These are phyloP conservation scores for Spheniscus mendiculus DNA, from an alignment of 2,113 vertebrate genomes.

Conservation along the genomic window DNA sequence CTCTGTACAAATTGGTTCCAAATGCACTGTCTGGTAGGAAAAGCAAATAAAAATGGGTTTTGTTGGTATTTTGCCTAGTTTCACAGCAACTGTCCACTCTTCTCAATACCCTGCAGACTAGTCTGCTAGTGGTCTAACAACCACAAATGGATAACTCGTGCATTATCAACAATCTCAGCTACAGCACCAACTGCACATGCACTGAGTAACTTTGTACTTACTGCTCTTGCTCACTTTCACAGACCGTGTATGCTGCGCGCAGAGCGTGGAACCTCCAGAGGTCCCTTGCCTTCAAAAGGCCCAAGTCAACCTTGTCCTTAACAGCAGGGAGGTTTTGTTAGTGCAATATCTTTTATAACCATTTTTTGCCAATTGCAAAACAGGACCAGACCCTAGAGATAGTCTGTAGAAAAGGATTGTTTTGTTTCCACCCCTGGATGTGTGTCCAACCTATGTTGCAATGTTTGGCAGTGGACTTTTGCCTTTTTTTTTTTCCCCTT, in stretches of 20 bases:
- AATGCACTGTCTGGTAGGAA: not conserved
- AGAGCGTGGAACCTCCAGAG: not conserved
- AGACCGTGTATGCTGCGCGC: rapidly evolving
- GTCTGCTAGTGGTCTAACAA: not conserved
- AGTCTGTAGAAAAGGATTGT: not conserved
- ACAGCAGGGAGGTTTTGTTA: not conserved
- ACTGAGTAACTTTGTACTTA: not conserved
- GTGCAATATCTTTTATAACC: not conserved
- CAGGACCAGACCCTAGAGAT: conserved; percentile 8
- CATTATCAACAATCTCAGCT: not conserved
- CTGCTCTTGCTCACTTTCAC: not conserved
- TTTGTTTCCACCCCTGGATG: conserved; percentile 32
- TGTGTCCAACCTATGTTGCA: conserved; percentile 52
- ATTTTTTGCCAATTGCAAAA: conserved; percentile 13
- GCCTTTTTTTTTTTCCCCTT: no score
- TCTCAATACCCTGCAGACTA: not conserved
- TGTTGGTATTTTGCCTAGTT: not conserved
- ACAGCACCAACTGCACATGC: not conserved
- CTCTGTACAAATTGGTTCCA: not conserved
- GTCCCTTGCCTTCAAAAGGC: not conserved
- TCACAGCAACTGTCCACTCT: not conserved
- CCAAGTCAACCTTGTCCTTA: not conserved
- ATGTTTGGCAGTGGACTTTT: conserved; percentile 20
- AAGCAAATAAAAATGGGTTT: not conserved
- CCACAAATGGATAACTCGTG: not conserved